Evolutionary conservation across 2,888 invertebrate species (phyloP), one percentile per base, ranked within the genome.

Genomic region (Villa cingulata): DNA sequence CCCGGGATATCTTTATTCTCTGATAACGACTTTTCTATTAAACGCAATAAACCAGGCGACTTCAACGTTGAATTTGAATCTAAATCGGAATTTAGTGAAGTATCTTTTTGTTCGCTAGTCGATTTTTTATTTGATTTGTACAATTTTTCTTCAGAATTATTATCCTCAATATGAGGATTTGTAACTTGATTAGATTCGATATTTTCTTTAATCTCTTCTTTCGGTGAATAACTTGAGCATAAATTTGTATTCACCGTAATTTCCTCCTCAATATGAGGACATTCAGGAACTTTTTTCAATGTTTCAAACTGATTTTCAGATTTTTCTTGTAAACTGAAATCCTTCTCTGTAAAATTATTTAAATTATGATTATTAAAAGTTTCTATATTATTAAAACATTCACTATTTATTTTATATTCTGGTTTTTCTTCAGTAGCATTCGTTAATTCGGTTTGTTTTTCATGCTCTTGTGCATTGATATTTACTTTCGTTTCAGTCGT

Each of bases 401-500:
- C n/a, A n/a, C 32, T n/a, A 15, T 45, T 32, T n/a, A 18, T 3
- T 16, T 14, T 15, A 29, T 16, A 9, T 7, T 41, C 6, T n/a
- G 15, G 10, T 23, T 40, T n/a, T 16, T 29, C 29, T 10, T 14
- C 9, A 9, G 20, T 12, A 37, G n/a, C 23, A 37, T 23, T 37
- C 17, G 23, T 17, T 44, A 20, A n/a, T 36, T 19, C 2, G 12
- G 23, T 37, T 17, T 17, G 9, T 18, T 41, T 23, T 32, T 42
- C 29, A 16, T 41, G 16, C 10, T 49, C 45, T 39, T 45, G 42
- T 20, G 29, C 40, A 2, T 45, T 34, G 32, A 18, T 37, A 37
- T 36, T 53, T 32, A 60, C 48, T 43, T 54, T 52, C n/a, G 54
- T 58, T 50, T 63, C 56, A 23, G 64, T 51, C n/a, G 57, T 58